Base-by-base conservation (phyloP, 2,888 invertebrate species). In the Chloromyia formosa region DNA sequence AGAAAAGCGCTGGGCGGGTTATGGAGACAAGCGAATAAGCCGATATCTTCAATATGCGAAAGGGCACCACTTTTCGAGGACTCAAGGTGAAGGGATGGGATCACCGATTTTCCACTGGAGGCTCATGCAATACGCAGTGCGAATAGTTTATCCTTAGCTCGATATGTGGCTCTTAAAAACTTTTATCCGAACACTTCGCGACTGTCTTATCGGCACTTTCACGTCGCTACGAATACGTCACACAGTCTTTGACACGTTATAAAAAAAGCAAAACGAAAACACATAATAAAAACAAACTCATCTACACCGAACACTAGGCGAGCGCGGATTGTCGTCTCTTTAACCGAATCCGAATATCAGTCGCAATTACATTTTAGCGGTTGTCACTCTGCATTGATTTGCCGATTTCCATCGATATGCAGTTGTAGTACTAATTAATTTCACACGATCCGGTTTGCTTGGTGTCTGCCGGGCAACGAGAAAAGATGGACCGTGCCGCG, bases 231-330 rank as follows among this genome's bases (percentile, higher is more conserved):
- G 1, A 22, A 18, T 35, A 66, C 66, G 45, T 66, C 66, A 66
- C 27, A 35, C 27, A 35, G 27, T 66, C 16, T 45, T 40, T 66
- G 66, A 66, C 66, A 66, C 66, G 66, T 66, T 66, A 45, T 22
- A 22, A 49, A 20, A 66, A 22, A 22, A 62, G 23, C 62, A 27
- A 20, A n/a, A 66, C 45, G 22, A 66, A 64, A 66, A 66, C 66
- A 49, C 66, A 16, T 14, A 66, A 49, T 66, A 66, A 66, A 66
- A 45, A 66, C 66, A 66, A 45, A 22, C 1, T 20, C n/a, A 5
- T 45, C 2, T 16, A 42, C 45, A 27, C 64, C 42, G 42, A 12
- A 42, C 64, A 64, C 40, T 64, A 14, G 7, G 64, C 40, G 64
- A 40, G 64, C 40, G 64, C 42, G 42, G 12, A 5, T 42, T 12